These are phyloP conservation scores for Poeciliopsis infans DNA, from an alignment of 2,797 vertebrate species.

Conservation along the genomic window DNA sequence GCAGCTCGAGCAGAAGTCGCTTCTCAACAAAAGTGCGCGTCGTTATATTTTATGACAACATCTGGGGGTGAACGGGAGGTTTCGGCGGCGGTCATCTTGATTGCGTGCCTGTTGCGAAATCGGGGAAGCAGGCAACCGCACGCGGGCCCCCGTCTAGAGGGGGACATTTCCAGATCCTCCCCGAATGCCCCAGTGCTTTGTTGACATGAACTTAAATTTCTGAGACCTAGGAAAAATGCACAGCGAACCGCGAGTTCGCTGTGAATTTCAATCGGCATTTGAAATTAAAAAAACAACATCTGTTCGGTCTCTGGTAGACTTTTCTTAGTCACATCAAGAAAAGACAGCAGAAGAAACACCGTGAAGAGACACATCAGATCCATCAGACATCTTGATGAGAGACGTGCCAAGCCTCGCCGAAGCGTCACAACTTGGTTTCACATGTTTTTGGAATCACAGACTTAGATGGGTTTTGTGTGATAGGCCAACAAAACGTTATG, in stretches of 20 bases:
- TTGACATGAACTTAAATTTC: conserved; percentile 46
- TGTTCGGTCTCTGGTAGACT: conserved; percentile 11
- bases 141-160: conserved; percentile 9
- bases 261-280: background rate
- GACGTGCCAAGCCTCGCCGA: background rate
- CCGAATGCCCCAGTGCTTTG: conserved; percentile 35
- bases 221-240: conserved; percentile 18
- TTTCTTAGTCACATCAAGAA: conserved; percentile 2
- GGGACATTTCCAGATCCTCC: conserved; percentile 44
- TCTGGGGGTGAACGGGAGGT: conserved; percentile 36
- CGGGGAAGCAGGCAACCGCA: conserved; percentile 35
- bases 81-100: conserved; percentile 18
- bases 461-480: background rate
- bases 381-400: background rate
- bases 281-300: conserved; percentile 12
- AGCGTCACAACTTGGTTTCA: background rate
- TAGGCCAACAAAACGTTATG: background rate
- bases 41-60: conserved; percentile 1
- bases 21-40: conserved; percentile 8
- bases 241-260: background rate
- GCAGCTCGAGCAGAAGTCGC: background rate
- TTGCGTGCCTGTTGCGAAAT: conserved; percentile 14
- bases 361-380: background rate
- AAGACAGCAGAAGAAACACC: background rate
- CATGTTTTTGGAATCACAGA: background rate